Conservation (phyloP, 2,113 vertebrate species). For the Vanacampus margaritifer region DNA sequence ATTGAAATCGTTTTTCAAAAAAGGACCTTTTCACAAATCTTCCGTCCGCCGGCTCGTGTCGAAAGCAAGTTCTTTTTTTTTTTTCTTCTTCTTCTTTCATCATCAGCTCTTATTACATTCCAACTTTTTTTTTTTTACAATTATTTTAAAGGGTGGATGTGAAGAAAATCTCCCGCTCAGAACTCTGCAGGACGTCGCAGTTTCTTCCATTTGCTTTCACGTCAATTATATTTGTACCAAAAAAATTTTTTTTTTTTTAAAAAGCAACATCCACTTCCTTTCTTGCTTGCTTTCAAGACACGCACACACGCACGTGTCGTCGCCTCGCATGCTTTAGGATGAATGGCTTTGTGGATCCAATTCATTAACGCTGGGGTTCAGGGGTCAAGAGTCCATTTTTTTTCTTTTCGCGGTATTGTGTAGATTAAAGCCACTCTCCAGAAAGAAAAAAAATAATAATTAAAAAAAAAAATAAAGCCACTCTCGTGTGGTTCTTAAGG, state of each 20-base stretch:
- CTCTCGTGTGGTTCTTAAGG: slow-evolving; percentile 11
- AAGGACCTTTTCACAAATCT: not conserved
- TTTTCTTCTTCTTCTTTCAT: too few species aligned
- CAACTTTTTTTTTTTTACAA: too few species aligned
- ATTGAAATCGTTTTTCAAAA: slow-evolving; percentile 15
- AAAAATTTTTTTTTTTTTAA: too few species aligned
- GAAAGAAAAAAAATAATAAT: too few species aligned
- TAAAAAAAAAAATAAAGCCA: too few species aligned
- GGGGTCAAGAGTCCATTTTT: slow-evolving; percentile 2
- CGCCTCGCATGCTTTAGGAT: slow-evolving; percentile 19
- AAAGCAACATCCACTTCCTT: not conserved
- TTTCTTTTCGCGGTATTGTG: not conserved
- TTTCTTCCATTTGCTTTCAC: slow-evolving; percentile 39
- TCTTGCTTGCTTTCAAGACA: not conserved
- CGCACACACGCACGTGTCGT: not conserved
- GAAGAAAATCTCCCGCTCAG: slow-evolving; percentile 20
- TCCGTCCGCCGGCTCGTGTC: not conserved
- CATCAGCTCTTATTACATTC: slow-evolving; percentile 31
- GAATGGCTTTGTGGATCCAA: slow-evolving; percentile 40
- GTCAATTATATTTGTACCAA: slow-evolving; percentile 28
- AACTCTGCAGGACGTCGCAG: slow-evolving; percentile 22
- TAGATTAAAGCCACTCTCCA: slow-evolving; percentile 14
- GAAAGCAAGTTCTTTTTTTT: not conserved
- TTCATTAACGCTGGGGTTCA: slow-evolving; percentile 38
- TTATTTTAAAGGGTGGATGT: slow-evolving; percentile 32